Evolutionary conservation across 2,797 vertebrate genomes (phyloP).

Genomic region (Oreonectes daqikongensis): DNA sequence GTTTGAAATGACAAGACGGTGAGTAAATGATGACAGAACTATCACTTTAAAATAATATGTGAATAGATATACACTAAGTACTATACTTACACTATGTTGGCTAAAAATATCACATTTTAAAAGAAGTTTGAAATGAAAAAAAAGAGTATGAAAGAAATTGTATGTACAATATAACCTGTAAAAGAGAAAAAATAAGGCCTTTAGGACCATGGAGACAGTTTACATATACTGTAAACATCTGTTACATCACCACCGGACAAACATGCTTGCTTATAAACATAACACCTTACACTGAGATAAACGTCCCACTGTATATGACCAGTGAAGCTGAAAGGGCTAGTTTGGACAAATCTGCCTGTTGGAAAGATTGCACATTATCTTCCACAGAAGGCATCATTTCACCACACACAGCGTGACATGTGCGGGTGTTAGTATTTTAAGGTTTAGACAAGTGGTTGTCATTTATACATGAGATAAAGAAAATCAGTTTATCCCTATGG

Average conservation of each 20-base stretch:
- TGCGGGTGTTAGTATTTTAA: slow-evolving; percentile 12
- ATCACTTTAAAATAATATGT: background rate
- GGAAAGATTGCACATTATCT: slow-evolving; percentile 33
- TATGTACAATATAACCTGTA: background rate
- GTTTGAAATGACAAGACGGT: too few species aligned
- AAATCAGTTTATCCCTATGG: background rate
- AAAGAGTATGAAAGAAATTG: too few species aligned
- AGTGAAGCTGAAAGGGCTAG: slow-evolving; percentile 22
- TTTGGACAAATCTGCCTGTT: slow-evolving; percentile 42
- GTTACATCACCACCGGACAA: slow-evolving; percentile 2
- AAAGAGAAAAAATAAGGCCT: background rate
- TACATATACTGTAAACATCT: background rate
- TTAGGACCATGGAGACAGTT: slow-evolving; percentile 1
- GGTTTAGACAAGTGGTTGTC: background rate
- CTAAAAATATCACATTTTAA: too few species aligned
- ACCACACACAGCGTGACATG: slow-evolving; percentile 10
- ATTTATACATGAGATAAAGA: background rate
- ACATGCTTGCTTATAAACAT: slow-evolving; percentile 6
- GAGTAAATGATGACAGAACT: background rate
- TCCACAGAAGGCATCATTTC: slow-evolving; percentile 15
- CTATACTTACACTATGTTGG: too few species aligned
- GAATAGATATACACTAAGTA: background rate
- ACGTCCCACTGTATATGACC: slow-evolving; percentile 22
- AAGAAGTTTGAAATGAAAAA: too few species aligned
- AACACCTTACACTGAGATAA: slow-evolving; percentile 14